Conservation (phyloP, 1,140 invertebrate genomes). For the Magallana angulata region DNA sequence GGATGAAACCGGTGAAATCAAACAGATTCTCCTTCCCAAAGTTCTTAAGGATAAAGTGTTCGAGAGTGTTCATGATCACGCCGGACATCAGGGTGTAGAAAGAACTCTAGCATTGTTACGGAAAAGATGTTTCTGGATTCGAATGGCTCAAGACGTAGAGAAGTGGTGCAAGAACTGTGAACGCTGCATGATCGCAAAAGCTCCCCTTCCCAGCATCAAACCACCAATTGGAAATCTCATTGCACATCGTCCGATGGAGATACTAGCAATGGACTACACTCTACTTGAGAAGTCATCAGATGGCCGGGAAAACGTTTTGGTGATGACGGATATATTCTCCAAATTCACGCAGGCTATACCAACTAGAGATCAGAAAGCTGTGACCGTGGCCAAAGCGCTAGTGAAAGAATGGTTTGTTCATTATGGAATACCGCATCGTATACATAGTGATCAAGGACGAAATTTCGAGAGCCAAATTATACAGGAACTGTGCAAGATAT, state of each 20-base stretch:
- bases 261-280: too few relatives aligned
- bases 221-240: too few relatives aligned
- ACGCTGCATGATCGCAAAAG: too few relatives aligned
- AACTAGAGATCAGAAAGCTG: slow-evolving; percentile 20
- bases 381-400: not conserved
- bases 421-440: slow-evolving; percentile 24
- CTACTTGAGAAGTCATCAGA: too few relatives aligned
- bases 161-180: too few relatives aligned
- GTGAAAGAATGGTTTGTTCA: not conserved
- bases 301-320: too few relatives aligned
- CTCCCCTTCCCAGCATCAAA: too few relatives aligned
- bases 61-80: slow-evolving; percentile 47
- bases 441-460: not conserved
- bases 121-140: slow-evolving; percentile 52
- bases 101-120: slow-evolving; percentile 10
- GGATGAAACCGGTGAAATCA: slow-evolving; percentile 33
- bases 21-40: slow-evolving; percentile 35
- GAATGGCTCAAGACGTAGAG: not conserved
- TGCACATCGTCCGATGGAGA: too few relatives aligned
- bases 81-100: slow-evolving; percentile 49
- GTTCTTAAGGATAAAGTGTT: not conserved
- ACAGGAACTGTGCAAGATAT: too few relatives aligned
- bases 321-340: not conserved
- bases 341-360: slow-evolving; percentile 30
- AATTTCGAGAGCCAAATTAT: not conserved